Base-by-base conservation (phyloP, 2,797 vertebrate species). In the Syngnathus rostellatus region DNA sequence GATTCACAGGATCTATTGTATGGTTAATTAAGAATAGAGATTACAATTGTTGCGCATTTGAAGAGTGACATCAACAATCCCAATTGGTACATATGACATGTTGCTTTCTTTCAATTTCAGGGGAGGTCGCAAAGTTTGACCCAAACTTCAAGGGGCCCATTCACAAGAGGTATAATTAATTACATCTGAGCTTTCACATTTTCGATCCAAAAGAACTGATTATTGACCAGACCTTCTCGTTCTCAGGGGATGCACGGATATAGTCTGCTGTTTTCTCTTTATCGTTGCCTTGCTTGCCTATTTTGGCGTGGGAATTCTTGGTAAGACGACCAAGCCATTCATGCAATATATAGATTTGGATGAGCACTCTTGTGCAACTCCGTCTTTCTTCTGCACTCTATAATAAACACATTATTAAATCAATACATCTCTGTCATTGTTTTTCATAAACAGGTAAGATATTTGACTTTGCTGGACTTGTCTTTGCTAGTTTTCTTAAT, bases 101-200 rank as follows among this genome's bases (percentile, higher is more conserved):
- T 2, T 58, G 55, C 14, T 41, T 62, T 61, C 16, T 62, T 62
- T 5, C 17, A 58, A 19, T 59, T 59, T 39, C 83, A 98, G 96
- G 95, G 37, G 94, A 94, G 0, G 87, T 94, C 0, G 90, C 91
- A 75, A 96, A 94, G 70, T 97, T 94, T 45, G 96, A 98, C 76
- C 92, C 95, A 0, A 89, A 85, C 40, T 98, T 98, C 87, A 98
- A 92, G 84, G 96, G 96, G 3, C 96, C 96, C 1, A 93, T 97
- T 75, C 90, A 95, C 11, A 91, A 96, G 89, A 92, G 96, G 96
- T 98, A 75, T 90, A 77, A 63, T 1, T 90, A 77, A 63, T 1
- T 70, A 48, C 21, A 14, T 60, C 8, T 23, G 57, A 8, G 17
- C 7, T 21, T 53, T 8, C n/a, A 21, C 2, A 45, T 21, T 40